Evolutionary conservation across 2,797 vertebrate genomes (phyloP).

Genomic region (Lates japonicus): DNA sequence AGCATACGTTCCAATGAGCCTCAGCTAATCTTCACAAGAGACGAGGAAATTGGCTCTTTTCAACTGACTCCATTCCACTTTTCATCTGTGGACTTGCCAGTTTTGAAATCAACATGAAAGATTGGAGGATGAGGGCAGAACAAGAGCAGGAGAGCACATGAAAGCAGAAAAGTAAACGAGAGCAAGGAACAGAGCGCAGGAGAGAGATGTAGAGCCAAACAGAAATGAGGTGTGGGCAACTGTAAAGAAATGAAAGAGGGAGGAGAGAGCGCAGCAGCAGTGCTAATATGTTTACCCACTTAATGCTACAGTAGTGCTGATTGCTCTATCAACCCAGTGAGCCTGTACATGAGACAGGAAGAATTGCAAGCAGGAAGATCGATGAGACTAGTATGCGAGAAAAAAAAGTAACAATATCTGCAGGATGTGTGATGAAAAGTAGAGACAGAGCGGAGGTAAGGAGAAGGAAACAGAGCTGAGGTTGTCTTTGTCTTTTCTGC

Average conservation of each 20-base stretch:
- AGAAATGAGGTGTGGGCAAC: slow-evolving; percentile 52
- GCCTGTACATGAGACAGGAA: slow-evolving; percentile 40
- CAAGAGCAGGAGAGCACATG: slow-evolving; percentile 60
- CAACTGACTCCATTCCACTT: slow-evolving; percentile 73
- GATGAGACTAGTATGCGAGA: slow-evolving; percentile 53
- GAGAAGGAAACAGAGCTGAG: slow-evolving; percentile 21
- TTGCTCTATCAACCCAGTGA: slow-evolving; percentile 72
- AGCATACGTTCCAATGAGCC: slow-evolving; percentile 84
- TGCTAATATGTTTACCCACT: slow-evolving; percentile 73
- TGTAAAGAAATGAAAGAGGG: slow-evolving; percentile 39
- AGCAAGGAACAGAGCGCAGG: slow-evolving; percentile 31
- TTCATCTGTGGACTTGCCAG: slow-evolving; percentile 79
- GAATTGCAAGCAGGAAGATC: slow-evolving; percentile 54
- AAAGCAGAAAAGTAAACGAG: slow-evolving; percentile 60
- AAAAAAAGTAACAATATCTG: slow-evolving; percentile 57
- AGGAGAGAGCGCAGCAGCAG: slow-evolving; percentile 28
- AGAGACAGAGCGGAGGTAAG: slow-evolving; percentile 28
- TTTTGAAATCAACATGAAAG: slow-evolving; percentile 81
- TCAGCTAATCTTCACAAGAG: slow-evolving; percentile 83
- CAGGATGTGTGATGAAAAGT: slow-evolving; percentile 44
- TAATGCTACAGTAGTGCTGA: slow-evolving; percentile 67
- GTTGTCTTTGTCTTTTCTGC: slow-evolving; percentile 24
- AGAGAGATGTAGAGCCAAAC: slow-evolving; percentile 37
- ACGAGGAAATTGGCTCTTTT: slow-evolving; percentile 81
- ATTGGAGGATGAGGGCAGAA: slow-evolving; percentile 59